A percentile compares a stretch with the other conserved stretches of the same genome.
phyloP scores from a whole-genome alignment of 2,797 vertebrate genomes.

The Eurystomus glaucurus region DNA sequence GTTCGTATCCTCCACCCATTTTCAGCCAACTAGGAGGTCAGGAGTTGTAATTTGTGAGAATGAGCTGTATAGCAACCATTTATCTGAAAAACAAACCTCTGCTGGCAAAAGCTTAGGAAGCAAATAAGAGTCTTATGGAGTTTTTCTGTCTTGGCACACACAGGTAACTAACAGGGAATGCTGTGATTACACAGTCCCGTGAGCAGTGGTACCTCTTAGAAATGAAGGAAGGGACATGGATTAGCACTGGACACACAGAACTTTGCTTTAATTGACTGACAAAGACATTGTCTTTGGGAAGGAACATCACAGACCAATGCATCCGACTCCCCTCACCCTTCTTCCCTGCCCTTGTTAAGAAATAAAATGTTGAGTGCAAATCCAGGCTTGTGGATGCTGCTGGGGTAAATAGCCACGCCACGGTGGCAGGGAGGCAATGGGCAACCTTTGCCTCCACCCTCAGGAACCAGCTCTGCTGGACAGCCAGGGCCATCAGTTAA shows the following conservation, averaged over 20 bases:
- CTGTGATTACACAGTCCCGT: not conserved
- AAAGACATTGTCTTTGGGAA: not conserved
- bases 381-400: not conserved
- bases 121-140: not conserved
- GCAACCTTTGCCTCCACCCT: not conserved
- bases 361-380: not conserved
- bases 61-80: constrained; percentile 76
- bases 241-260: not conserved
- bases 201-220: not conserved
- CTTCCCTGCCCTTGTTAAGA: not conserved
- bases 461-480: not conserved
- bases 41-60: constrained; percentile 64
- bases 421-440: accelerated
- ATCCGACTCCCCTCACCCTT: not conserved
- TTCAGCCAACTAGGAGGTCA: constrained; percentile 54
- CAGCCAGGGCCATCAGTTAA: not conserved
- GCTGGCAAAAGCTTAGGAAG: constrained; percentile 14
- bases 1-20: constrained; percentile 65
- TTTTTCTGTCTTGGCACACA: not conserved
- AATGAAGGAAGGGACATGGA: not conserved
- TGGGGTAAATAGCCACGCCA: accelerated
- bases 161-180: not conserved
- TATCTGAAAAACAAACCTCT: constrained; percentile 73
- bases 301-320: not conserved
- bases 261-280: not conserved